Evolutionary conservation across 2,113 vertebrate genomes (phyloP).

Genomic region (Ginglymostoma cirratum): DNA sequence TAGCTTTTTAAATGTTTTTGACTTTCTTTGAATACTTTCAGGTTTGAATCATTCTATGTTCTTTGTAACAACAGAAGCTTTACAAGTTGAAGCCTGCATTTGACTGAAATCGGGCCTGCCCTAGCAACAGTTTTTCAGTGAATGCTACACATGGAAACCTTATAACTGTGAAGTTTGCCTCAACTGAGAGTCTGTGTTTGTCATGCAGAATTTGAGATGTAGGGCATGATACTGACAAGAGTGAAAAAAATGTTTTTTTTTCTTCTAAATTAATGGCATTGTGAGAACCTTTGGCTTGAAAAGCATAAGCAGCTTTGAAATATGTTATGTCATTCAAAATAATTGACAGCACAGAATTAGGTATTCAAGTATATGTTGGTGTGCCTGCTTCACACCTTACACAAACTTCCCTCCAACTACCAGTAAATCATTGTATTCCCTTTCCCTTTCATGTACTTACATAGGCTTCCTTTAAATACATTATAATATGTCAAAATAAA

Average conservation of each 20-base stretch:
- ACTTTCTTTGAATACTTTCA: neutral
- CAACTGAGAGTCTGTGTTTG: neutral
- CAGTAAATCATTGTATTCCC: neutral
- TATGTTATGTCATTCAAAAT: neutral
- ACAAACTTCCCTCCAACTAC: neutral
- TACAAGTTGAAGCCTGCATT: neutral
- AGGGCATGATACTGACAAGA: neutral
- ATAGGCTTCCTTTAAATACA: neutral
- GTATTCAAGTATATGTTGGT: neutral
- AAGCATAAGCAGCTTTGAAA: neutral
- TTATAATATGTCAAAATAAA: neutral
- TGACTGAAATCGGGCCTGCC: neutral
- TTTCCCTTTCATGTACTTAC: neutral
- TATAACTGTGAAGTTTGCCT: neutral
- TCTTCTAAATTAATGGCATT: neutral
- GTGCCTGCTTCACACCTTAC: neutral
- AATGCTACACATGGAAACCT: neutral
- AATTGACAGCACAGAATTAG: neutral
- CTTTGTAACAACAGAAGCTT: neutral
- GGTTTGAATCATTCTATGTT: neutral
- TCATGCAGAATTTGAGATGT: neutral
- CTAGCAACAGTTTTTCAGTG: neutral
- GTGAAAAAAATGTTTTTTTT: neutral
- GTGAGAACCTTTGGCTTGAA: neutral
- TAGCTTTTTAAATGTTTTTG: neutral